A percentile compares a stretch with the other conserved stretches of the same genome.
Evolutionary conservation across 2,888 invertebrate genomes (phyloP).

Genomic region (Chymomyza amoena): DNA sequence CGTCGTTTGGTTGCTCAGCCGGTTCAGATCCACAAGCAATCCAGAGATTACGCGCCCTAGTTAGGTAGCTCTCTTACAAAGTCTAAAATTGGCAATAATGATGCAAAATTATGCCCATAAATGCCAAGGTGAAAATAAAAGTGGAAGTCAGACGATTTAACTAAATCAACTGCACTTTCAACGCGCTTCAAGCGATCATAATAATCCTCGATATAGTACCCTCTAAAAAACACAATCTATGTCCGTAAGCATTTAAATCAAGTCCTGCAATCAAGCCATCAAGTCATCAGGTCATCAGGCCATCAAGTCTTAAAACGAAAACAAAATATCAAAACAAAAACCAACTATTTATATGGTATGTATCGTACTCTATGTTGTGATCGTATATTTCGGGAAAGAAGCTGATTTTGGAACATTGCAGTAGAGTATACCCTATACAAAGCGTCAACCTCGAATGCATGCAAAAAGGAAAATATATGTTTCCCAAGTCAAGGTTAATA

Average conservation of each 20-base stretch:
- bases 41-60: neutral
- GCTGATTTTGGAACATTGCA: neutral
- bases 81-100: neutral
- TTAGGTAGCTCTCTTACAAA: neutral
- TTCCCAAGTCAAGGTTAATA: no score
- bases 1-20: neutral
- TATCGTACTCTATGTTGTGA: no score
- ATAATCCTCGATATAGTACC: neutral
- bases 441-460: no score
- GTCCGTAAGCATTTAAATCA: neutral
- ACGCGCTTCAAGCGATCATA: conserved; percentile 18
- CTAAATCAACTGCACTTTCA: conserved; percentile 28
- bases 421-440: no score
- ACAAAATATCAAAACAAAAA: no score
- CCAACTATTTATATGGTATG: neutral
- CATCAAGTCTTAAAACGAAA: neutral
- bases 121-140: conserved; percentile 60
- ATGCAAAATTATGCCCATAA: conserved; percentile 58
- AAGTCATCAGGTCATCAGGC: conserved; percentile 56
- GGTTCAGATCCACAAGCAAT: neutral
- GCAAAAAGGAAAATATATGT: no score
- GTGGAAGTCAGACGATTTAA: conserved; percentile 24
- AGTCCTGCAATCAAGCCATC: conserved; percentile 43
- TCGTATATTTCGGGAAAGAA: no score
- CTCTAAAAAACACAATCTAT: neutral